These are phyloP conservation scores for Lycocorax pyrrhopterus DNA, from an alignment of 2,113 vertebrate species.

Conservation along the genomic window DNA sequence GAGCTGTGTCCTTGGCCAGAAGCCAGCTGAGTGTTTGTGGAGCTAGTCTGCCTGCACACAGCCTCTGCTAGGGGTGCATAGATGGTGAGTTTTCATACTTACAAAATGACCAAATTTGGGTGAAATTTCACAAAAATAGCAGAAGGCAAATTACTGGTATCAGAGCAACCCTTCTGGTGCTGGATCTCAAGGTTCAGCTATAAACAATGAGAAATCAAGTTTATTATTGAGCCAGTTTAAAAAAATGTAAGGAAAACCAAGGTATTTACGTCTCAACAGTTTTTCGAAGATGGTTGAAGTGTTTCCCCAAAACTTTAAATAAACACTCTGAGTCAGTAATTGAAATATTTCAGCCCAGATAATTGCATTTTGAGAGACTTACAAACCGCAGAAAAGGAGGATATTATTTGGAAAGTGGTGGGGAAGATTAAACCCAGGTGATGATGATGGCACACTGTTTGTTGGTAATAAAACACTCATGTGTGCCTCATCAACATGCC, in stretches of 20 bases:
- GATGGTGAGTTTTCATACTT: not conserved
- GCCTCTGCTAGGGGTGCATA: not conserved
- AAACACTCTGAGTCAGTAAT: conserved; percentile 14
- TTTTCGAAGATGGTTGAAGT: not conserved
- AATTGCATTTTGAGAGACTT: not conserved
- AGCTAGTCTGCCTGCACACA: rapidly evolving
- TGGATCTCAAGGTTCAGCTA: not conserved
- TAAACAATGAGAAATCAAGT: not conserved
- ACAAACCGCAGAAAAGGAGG: not conserved
- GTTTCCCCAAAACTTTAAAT: conserved; percentile 1
- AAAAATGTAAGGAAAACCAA: not conserved
- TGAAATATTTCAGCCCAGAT: not conserved
- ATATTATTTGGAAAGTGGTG: not conserved
- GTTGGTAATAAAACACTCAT: not conserved
- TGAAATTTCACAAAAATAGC: not conserved
- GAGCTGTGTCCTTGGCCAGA: not conserved
- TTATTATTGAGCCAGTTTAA: not conserved
- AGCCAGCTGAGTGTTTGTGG: not conserved
- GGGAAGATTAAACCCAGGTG: conserved; percentile 8
- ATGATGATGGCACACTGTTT: not conserved
- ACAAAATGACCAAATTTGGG: not conserved
- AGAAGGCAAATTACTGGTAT: not conserved
- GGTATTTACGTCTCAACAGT: not conserved
- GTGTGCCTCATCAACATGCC: not conserved
- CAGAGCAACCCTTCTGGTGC: not conserved